Evolutionary conservation across 1,140 invertebrate genomes (phyloP).

Genomic region (Monochamus saltuarius): DNA sequence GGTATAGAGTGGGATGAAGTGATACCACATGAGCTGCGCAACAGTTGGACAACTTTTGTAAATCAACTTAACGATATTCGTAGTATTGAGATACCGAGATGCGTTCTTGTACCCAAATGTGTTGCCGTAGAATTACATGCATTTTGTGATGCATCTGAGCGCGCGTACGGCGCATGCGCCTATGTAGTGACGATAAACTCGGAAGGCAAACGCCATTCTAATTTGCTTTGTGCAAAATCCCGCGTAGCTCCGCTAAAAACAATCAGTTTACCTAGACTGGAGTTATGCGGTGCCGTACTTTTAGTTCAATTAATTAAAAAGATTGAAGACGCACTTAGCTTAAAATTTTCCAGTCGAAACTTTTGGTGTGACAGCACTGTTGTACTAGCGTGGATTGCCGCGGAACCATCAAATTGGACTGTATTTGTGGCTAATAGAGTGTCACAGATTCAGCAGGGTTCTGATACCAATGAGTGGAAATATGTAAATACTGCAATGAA

Average conservation of each 20-base stretch:
- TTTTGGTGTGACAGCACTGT: slow-evolving; percentile 29
- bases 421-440: slow-evolving; percentile 52
- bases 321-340: too few relatives aligned
- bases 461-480: slow-evolving; percentile 44
- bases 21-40: too few relatives aligned
- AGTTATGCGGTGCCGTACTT: slow-evolving; percentile 46
- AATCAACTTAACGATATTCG: too few relatives aligned
- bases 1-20: background rate
- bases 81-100: slow-evolving; percentile 25
- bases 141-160: slow-evolving; percentile 44
- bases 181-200: slow-evolving; percentile 24
- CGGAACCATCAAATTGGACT: slow-evolving; percentile 38
- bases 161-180: slow-evolving; percentile 41
- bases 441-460: slow-evolving; percentile 39
- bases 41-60: too few relatives aligned
- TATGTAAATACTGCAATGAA: slow-evolving; percentile 50
- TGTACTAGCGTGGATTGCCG: slow-evolving; percentile 50
- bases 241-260: slow-evolving; percentile 46
- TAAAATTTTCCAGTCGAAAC: slow-evolving; percentile 22
- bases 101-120: slow-evolving; percentile 17
- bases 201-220: background rate
- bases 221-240: slow-evolving; percentile 41
- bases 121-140: slow-evolving; percentile 38
- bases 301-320: slow-evolving; percentile 30
- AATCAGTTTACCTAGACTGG: slow-evolving; percentile 43